Evolutionary conservation across 2,797 vertebrate species (phyloP), one percentile per base, ranked within the genome.

Genomic region (Acomys russatus): DNA sequence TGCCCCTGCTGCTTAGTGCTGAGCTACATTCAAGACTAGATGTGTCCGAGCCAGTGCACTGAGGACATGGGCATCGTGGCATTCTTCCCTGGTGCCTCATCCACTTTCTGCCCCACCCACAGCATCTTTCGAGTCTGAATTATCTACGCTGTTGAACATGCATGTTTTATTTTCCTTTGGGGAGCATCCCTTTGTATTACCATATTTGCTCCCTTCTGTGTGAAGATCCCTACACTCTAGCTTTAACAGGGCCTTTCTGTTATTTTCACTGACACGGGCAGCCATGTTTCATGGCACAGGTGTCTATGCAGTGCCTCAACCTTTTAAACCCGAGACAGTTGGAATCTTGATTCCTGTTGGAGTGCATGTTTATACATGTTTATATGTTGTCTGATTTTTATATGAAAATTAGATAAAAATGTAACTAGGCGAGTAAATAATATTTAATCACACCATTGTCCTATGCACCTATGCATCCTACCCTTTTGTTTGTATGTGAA

Each of bases 311-410:
- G 44, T 14, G 28, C 23, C 51, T 30, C 12, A 38, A 77, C 8
- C 30, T 78, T 96, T 94, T 61, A 90, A 91, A 85, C 8, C 23
- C 28, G 18, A 14, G 90, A 68, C 59, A 20, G 15, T 77, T 92
- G 66, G 30, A 78, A 23, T 91, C 89, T 86, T 44, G 33, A 71
- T 54, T 38, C 9, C 59, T 85, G 49, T 12, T 93, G 77, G 79
- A 87, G 38, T 80, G 25, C 1, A 70, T 78, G n/a, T 70, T 22
- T 44, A 54, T 8, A 68, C 12, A 12, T 25, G 23, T 44, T 76
- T 49, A 28, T 49, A 28, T 28, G 38, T 49, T 76, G 51, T 95
- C 61, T 44, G 44, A 73, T 89, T 95, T 94, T 91, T 94, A 85
- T 54, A 30, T 38, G 56, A 49, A 33, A 3, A 64, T 51, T 44